phyloP scores from a whole-genome alignment of 2,113 vertebrate species.

The Channa maculata region DNA sequence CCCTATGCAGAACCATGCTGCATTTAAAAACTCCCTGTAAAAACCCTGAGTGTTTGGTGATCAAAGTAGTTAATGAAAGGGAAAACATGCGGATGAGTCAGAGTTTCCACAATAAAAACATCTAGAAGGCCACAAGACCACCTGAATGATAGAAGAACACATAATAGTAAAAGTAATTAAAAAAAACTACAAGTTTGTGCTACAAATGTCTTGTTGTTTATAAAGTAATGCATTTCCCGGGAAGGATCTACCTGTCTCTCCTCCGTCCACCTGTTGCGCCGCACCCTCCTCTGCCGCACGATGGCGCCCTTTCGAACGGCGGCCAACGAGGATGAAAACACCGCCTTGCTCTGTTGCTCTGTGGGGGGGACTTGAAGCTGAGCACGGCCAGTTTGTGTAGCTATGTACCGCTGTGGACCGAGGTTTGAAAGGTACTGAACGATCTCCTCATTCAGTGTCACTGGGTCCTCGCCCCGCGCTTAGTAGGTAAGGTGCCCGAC shows the following conservation, averaged over 20 bases:
- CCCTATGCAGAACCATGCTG: too few species aligned
- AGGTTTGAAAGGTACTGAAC: background rate
- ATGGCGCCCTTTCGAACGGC: slow-evolving; percentile 58
- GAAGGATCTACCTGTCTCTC: background rate
- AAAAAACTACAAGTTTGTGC: too few species aligned
- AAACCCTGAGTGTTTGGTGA: too few species aligned
- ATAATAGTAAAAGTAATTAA: too few species aligned
- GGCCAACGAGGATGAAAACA: background rate
- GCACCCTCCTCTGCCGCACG: slow-evolving; percentile 46
- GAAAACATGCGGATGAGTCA: too few species aligned
- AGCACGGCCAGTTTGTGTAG: slow-evolving; percentile 26
- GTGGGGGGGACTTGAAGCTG: slow-evolving; percentile 60
- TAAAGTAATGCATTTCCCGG: too few species aligned
- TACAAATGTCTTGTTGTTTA: too few species aligned
- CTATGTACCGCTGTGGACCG: slow-evolving; percentile 35
- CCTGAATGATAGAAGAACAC: too few species aligned
- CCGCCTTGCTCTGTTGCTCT: slow-evolving; percentile 8
- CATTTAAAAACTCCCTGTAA: too few species aligned
- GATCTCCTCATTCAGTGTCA: slow-evolving; percentile 10
- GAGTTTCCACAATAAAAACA: too few species aligned
- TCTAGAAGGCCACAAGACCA: too few species aligned
- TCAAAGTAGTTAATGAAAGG: too few species aligned
- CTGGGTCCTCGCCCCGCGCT: slow-evolving; percentile 28
- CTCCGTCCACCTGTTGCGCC: slow-evolving; percentile 71
- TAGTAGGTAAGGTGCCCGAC: slow-evolving; percentile 59